These are phyloP conservation scores for Eublepharis macularius DNA, from an alignment of 2,113 vertebrate genomes.

Conservation along the genomic window DNA sequence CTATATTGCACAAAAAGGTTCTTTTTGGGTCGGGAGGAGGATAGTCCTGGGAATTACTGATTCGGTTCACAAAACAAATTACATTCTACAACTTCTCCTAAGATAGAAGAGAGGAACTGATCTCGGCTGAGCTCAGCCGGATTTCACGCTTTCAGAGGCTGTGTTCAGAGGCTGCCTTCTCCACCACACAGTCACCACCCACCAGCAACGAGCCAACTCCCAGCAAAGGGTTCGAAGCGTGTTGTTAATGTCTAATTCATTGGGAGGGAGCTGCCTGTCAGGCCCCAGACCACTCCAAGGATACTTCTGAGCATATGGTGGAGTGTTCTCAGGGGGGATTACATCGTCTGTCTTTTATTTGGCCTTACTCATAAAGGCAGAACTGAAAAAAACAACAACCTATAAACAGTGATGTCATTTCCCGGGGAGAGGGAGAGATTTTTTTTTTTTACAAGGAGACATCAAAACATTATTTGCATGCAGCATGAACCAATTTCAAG, in stretches of 20 bases:
- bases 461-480: slow-evolving; percentile 51
- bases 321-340: slow-evolving; percentile 25
- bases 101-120: fast-evolving
- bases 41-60: background rate
- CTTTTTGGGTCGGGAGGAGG: background rate
- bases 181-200: background rate
- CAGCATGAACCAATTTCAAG: slow-evolving; percentile 4
- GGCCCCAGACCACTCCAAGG: background rate
- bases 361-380: slow-evolving; percentile 57
- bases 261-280: background rate
- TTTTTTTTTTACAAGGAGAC: slow-evolving; percentile 9
- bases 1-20: background rate
- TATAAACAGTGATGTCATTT: slow-evolving; percentile 54
- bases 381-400: slow-evolving; percentile 35
- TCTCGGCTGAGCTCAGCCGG: fast-evolving
- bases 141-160: background rate
- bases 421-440: background rate
- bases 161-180: background rate
- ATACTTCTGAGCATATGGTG: background rate
- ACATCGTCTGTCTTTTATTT: slow-evolving; percentile 12
- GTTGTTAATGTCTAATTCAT: background rate
- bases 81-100: background rate
- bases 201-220: background rate
- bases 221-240: background rate
- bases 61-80: background rate